These are phyloP conservation scores for Rhinolophus sinicus DNA, from an alignment of 2,113 vertebrate genomes.

Conservation along the genomic window DNA sequence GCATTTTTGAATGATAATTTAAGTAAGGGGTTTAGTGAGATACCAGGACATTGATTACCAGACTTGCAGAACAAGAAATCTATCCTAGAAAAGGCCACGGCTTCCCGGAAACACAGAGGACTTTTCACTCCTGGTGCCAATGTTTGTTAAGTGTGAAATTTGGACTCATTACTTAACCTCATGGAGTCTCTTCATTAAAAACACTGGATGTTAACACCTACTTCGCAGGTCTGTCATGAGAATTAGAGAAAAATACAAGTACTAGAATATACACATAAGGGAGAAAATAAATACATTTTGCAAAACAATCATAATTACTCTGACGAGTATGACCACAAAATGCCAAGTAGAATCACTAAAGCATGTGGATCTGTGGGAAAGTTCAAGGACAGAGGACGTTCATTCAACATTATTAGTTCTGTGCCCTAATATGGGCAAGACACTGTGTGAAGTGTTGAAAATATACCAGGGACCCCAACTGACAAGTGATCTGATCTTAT, in stretches of 20 bases:
- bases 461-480: not conserved
- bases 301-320: not conserved
- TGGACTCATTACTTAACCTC: not conserved
- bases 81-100: not conserved
- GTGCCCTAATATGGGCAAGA: accelerated
- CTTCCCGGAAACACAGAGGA: not conserved
- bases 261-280: not conserved
- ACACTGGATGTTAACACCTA: not conserved
- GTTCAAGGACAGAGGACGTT: not conserved
- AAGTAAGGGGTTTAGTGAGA: not conserved
- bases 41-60: not conserved
- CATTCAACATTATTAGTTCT: not conserved
- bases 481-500: not conserved
- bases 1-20: not conserved
- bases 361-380: no score
- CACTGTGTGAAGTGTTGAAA: not conserved
- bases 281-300: not conserved
- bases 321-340: not conserved
- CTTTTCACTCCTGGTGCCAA: not conserved
- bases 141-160: not conserved
- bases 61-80: not conserved
- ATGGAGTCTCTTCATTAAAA: not conserved
- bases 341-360: not conserved
- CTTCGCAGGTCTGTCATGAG: not conserved
- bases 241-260: not conserved